These are phyloP conservation scores for Xenopus borealis DNA, from an alignment of 2,113 vertebrate genomes.

Conservation along the genomic window DNA sequence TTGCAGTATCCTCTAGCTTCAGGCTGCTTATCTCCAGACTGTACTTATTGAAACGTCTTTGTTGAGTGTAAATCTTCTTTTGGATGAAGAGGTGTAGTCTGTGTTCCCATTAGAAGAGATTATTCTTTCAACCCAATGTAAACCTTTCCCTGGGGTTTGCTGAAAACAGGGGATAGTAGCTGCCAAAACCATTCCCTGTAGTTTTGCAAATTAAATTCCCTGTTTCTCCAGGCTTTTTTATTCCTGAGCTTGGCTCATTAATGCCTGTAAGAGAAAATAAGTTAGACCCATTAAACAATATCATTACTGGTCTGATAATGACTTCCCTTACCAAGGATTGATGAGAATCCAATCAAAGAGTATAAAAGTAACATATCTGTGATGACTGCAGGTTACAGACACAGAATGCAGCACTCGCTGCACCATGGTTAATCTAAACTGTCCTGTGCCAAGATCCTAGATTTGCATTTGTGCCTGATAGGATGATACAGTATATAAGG, in stretches of 20 bases:
- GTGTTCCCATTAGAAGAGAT: neutral
- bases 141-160: neutral
- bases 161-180: neutral
- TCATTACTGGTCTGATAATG: no score
- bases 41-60: slow-evolving; percentile 15
- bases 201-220: slow-evolving; percentile 3
- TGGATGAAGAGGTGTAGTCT: neutral
- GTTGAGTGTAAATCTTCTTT: slow-evolving; percentile 16
- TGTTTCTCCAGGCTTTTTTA: neutral
- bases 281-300: neutral
- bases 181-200: neutral
- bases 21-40: slow-evolving; percentile 30
- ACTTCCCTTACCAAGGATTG: neutral
- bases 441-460: no score
- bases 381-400: no score
- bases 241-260: neutral
- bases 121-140: neutral
- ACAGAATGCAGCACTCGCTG: no score
- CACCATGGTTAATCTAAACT: no score
- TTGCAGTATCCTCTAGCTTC: slow-evolving; percentile 19
- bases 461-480: neutral
- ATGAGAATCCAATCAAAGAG: neutral
- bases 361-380: no score
- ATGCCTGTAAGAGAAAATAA: neutral
- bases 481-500: neutral